Evolutionary conservation across 2,797 vertebrate genomes (phyloP), one percentile per base, ranked within the genome.

Genomic region (Lepus oiostolus): DNA sequence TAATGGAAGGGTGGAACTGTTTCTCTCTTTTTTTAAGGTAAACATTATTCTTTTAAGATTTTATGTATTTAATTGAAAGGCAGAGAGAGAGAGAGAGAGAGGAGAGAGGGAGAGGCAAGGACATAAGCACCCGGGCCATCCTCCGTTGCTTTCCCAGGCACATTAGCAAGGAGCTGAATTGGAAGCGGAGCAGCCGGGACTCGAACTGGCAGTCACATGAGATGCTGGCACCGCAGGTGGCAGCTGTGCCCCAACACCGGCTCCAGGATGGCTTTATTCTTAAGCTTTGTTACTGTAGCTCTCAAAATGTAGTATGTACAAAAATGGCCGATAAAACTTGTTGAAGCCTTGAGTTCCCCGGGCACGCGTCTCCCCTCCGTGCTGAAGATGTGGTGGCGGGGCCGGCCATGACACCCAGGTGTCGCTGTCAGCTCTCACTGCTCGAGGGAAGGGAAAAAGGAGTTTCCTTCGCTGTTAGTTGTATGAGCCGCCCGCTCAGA

Each of bases 401-500:
- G 47, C 81, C 70, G 54, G 72, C 75, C n/a, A 26, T 77, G 24
- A 84, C 62, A 65, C 11, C 35, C 75, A 84, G 74, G 38, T 54
- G 63, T 84, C 63, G 50, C 22, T 75, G 30, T 35, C 35, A n/a
- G 12, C 52, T 85, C 68, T 93, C 63, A 30, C 68, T 86, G 80
- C 79, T 35, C 62, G 28, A 85, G 30, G 83, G 17, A 52, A 82
- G 71, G 13, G 0, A 30, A 81, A 63, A 54, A 67, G 21, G 21
- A 13, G 12, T 58, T 65, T 47, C 70, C 58, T 47, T 72, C 24
- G 50, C 84, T 88, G 14, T 79, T 80, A 82, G 63, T 90, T 83
- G 62, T 38, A 35, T 60, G 71, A 93, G 38, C 91, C 54, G 71
- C 24, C 70, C 58, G 30, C 63, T 86, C 32, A 85, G 90, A 88